Conservation (phyloP, 2,888 invertebrate species). For the Oligia strigilis region DNA sequence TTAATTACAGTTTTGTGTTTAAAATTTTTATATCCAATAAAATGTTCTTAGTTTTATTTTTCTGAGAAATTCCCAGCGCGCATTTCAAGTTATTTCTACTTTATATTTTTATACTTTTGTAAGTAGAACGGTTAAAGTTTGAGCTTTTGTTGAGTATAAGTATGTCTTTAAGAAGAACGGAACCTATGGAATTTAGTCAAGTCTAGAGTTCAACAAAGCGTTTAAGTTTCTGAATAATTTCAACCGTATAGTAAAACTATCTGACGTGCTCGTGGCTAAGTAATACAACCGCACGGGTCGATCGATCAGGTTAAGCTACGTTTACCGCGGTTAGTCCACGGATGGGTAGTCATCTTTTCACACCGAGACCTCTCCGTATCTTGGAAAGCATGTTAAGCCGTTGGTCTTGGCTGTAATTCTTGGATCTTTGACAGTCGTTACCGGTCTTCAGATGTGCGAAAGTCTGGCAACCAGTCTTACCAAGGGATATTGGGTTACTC, state of each 20-base stretch:
- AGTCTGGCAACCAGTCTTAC: not conserved
- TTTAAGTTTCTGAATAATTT: slow-evolving; percentile 14
- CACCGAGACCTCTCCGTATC: too few relatives aligned
- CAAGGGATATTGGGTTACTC: not conserved
- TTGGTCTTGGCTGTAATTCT: not conserved
- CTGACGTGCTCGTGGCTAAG: not conserved
- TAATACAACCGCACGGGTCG: not conserved
- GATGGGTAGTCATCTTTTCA: not conserved
- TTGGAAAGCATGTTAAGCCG: too few relatives aligned
- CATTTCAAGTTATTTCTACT: slow-evolving; percentile 42
- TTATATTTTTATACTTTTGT: slow-evolving; percentile 39
- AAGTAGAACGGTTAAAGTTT: slow-evolving; percentile 26
- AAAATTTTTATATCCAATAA: slow-evolving; percentile 58
- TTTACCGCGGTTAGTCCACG: not conserved
- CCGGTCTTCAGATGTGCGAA: not conserved
- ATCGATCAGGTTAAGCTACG: not conserved
- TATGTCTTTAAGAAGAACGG: slow-evolving; percentile 18
- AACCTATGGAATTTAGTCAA: slow-evolving; percentile 31
- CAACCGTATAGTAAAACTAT: not conserved
- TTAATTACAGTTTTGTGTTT: slow-evolving; percentile 68
- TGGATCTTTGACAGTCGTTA: not conserved
- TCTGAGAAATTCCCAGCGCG: slow-evolving; percentile 34
- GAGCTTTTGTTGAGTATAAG: slow-evolving; percentile 23
- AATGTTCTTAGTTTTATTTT: slow-evolving; percentile 56
- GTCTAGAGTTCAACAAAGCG: slow-evolving; percentile 19